Conservation (phyloP, 2,113 vertebrate species). For the Podocnemis expansa region DNA sequence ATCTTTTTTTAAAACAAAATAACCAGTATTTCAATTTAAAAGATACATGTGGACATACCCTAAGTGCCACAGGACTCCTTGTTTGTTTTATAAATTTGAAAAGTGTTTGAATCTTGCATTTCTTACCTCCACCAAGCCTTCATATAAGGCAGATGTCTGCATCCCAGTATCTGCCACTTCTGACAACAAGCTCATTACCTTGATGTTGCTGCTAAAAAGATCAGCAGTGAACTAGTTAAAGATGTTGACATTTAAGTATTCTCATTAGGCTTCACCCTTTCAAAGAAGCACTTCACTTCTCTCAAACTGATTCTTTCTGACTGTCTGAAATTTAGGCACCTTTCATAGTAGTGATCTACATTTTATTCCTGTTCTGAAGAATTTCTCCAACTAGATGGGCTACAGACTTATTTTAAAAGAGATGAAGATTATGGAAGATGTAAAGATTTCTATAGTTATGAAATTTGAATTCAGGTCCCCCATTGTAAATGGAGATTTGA, state of each 20-base stretch:
- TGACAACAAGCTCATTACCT: not conserved
- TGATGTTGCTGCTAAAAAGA: accelerated
- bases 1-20: too few relatives aligned
- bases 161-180: accelerated
- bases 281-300: not conserved
- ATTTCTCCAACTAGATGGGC: not conserved
- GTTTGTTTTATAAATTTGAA: too few relatives aligned
- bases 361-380: not conserved
- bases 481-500: not conserved
- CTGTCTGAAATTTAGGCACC: not conserved
- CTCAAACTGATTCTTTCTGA: too few relatives aligned
- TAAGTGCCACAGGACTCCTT: too few relatives aligned
- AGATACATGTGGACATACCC: too few relatives aligned
- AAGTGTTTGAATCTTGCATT: not conserved
- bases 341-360: not conserved
- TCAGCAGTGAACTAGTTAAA: not conserved
- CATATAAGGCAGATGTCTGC: accelerated
- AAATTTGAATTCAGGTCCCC: not conserved
- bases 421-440: not conserved
- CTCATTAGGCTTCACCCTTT: not conserved
- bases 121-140: not conserved
- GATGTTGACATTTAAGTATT: not conserved
- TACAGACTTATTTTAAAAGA: not conserved
- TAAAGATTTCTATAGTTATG: not conserved
- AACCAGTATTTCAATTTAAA: too few relatives aligned